Conservation (phyloP, 2,797 vertebrate genomes). For the Sciaenops ocellatus region DNA sequence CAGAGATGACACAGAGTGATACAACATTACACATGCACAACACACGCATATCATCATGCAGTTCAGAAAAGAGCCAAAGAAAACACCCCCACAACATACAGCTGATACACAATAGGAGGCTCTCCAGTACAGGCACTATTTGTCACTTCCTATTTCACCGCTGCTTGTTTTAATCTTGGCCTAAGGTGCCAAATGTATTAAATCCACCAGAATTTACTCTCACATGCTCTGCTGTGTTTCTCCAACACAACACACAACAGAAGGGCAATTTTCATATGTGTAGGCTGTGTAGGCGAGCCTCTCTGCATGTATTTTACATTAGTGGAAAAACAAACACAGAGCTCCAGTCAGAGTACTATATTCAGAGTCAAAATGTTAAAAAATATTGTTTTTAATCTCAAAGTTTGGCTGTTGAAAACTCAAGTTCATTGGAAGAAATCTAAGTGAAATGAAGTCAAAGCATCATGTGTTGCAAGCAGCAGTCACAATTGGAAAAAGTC, state of each 20-base stretch:
- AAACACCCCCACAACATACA: conserved; percentile 46
- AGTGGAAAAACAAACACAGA: conserved; percentile 17
- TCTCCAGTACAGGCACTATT: conserved; percentile 47
- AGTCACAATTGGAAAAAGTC: background rate
- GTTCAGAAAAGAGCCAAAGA: conserved; percentile 21
- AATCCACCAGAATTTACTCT: conserved; percentile 56
- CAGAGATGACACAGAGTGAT: conserved; percentile 30
- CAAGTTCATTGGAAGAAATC: too few species aligned
- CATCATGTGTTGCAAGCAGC: background rate
- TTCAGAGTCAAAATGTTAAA: background rate
- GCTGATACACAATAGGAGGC: conserved; percentile 48
- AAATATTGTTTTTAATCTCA: background rate
- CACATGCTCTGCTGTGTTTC: conserved; percentile 33
- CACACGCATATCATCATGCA: conserved; percentile 22
- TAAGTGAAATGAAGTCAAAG: background rate
- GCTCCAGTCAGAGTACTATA: background rate
- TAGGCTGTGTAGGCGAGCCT: conserved; percentile 49
- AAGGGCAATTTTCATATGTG: conserved; percentile 55
- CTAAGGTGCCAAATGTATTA: conserved; percentile 62
- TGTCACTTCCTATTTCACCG: conserved; percentile 69
- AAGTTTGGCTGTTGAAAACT: background rate
- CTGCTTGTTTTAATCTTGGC: conserved; percentile 65
- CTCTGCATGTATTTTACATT: conserved; percentile 29
- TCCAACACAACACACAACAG: conserved; percentile 49
- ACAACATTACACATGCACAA: conserved; percentile 33